Base-by-base conservation (phyloP, 2,888 invertebrate genomes). In the Drosophila incognita region DNA sequence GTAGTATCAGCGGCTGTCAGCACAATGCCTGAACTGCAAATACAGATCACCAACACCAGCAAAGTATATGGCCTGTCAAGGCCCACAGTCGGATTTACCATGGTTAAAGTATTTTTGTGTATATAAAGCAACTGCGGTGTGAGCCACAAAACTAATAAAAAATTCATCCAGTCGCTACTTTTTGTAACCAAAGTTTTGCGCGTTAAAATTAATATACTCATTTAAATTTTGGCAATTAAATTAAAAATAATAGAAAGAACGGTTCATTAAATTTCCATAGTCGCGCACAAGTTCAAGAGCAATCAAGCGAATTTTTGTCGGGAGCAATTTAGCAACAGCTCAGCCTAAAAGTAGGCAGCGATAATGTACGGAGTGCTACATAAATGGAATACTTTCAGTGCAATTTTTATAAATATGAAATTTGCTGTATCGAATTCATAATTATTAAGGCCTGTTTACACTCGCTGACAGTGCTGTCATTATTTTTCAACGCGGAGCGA, bases 251-350 rank as follows among this genome's bases (percentile, higher is more conserved):
- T 59, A 33, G 10, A 61, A 66, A 40, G 15, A 59, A 71, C 38
- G 78, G 72, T 38, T 65, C 80, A 80, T 78, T 80, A 61, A 78
- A 64, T 66, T 60, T 18, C n/a, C 35, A 36, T 15, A 36, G 21
- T 5, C 42, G 42, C 24, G 35, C 7, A n/a, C 31, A 18, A 21
- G 49, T 79, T 79, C 63, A 70, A 69, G 60, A 57, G 74, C 54
- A 54, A 56, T 52, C 4, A 29, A 48, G 57, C 46, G n/a, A 59
- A 24, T 33, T 29, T 46, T 35, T 13, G 8, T 2, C 2, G 1
- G 1, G 10, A 10, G 11, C 5, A 21, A 15, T n/a, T 59, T n/a
- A 15, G 18, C 13, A 21, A 53, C 0, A 1, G 7, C 1, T 24
- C 1, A 1, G 49, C 60, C 69, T 18, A 40, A 54, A 42, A 40